Evolutionary conservation across 1,140 invertebrate species (phyloP).

Genomic region (Trinorchestia longiramus): DNA sequence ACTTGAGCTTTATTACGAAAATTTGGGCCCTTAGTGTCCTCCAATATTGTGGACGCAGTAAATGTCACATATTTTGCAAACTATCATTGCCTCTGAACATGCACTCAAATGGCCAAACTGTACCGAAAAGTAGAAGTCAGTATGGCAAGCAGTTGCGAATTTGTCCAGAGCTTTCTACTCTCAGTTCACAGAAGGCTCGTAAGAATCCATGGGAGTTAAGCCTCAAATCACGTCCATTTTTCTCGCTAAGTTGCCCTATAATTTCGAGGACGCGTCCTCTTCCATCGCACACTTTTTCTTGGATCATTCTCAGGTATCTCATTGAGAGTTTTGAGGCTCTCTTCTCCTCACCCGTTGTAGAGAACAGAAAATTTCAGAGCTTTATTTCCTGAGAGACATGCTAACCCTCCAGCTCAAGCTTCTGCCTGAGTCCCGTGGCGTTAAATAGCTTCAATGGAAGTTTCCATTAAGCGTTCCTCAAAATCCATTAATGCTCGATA

Average conservation of each 20-base stretch:
- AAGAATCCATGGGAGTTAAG: constrained; percentile 1
- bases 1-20: neutral
- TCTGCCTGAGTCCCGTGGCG: neutral
- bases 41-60: neutral
- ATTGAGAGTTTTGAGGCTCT: constrained; percentile 32
- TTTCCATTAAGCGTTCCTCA: neutral
- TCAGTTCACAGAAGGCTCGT: constrained; percentile 6
- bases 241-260: constrained; percentile 31
- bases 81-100: neutral
- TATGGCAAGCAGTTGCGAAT: neutral
- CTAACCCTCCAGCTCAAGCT: neutral
- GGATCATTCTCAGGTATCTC: constrained; percentile 35
- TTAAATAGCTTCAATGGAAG: neutral
- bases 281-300: neutral
- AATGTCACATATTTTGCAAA: neutral
- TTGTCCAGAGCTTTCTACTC: neutral
- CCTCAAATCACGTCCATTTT: constrained; percentile 26
- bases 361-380: neutral
- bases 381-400: constrained; percentile 8
- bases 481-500: neutral
- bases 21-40: neutral
- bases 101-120: neutral
- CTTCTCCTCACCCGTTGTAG: neutral
- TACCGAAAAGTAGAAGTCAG: neutral
- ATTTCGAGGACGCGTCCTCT: constrained; percentile 9